Evolutionary conservation across 1,140 invertebrate species (phyloP), one percentile per base, ranked within the genome.

Genomic region (Dolichoris vasculosae): DNA sequence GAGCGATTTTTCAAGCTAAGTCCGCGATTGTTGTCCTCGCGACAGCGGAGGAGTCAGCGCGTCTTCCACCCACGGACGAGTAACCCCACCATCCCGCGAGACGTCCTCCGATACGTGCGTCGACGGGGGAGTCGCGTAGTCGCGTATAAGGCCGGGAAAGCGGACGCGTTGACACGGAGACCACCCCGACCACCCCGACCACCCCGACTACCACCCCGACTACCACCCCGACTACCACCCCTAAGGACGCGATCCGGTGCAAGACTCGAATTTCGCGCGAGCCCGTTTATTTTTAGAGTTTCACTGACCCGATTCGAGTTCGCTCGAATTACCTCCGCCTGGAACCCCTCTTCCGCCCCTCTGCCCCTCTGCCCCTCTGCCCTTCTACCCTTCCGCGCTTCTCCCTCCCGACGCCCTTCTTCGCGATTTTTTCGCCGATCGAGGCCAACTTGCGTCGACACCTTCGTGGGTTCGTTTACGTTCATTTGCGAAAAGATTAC

Each of bases 1-100:
- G 64, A 51, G 67, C 67, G 67, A 85, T 85, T 85, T 85, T 85
- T 85, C 83, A 85, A 85, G 83, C 83, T 85, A 85, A 85, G 83
- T 75, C 76, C 46, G 30, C 73, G 82, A 84, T 83, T 69, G 73
- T 84, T 8, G 73, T 84, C 17, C 38, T n/a, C 82, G 48, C 55
- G 55, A 59, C 55, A 59, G n/a, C n/a, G n/a, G n/a, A 59, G 20
- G 55, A 59, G 55, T 59, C 55, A 59, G 4, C 23, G 23, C 43
- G 43, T n/a, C 38, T 6, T 17, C 67, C 35, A 40, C 20, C 35
- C 35, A 35, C 67, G 30, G 4, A 23, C n/a, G n/a, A n/a, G n/a
- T n/a, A n/a, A 6, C 38, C 69, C 69, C 23, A 35, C 30, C 6
- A 30, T 32, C 30, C 64, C 35, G 30, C 30, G 35, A 35, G 64